Conservation (phyloP, 2,113 vertebrate species). For the Neogobius melanostomus region DNA sequence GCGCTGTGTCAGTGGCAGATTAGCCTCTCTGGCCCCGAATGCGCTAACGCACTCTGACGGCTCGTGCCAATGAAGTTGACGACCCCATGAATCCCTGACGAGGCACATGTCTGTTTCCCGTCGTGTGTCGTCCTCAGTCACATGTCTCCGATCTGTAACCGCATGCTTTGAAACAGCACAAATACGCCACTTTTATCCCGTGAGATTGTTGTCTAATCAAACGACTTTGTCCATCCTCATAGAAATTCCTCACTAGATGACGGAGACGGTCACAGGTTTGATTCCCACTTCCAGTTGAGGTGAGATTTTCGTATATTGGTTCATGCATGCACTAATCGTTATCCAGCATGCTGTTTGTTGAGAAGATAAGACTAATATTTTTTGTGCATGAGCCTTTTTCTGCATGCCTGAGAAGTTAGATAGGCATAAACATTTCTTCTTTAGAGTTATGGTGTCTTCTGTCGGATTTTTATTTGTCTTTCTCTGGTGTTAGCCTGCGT, state of each 20-base stretch:
- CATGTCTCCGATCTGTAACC: constrained; percentile 7
- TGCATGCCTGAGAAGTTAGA: background rate
- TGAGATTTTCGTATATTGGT: constrained; percentile 49
- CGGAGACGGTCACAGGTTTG: constrained; percentile 76
- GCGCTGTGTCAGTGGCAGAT: constrained; percentile 1
- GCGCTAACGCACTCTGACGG: constrained; percentile 1
- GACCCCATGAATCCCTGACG: background rate
- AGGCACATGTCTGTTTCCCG: constrained; percentile 3
- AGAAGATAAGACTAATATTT: background rate
- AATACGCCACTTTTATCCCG: background rate
- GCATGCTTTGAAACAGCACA: background rate
- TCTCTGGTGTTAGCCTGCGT: background rate
- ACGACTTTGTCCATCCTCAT: constrained; percentile 37
- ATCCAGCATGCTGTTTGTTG: background rate
- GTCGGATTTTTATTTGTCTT: background rate
- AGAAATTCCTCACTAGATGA: constrained; percentile 79
- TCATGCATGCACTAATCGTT: constrained; percentile 10
- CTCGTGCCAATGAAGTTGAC: background rate
- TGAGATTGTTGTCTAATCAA: constrained; percentile 18
- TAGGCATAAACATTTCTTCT: background rate
- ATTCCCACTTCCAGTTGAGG: constrained; percentile 79
- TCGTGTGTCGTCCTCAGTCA: constrained; percentile 14
- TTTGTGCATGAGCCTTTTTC: background rate
- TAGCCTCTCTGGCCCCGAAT: background rate
- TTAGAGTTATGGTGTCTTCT: background rate